phyloP scores from a whole-genome alignment of 2,113 vertebrate genomes.

The Gnathonemus echidnorhynchus region DNA sequence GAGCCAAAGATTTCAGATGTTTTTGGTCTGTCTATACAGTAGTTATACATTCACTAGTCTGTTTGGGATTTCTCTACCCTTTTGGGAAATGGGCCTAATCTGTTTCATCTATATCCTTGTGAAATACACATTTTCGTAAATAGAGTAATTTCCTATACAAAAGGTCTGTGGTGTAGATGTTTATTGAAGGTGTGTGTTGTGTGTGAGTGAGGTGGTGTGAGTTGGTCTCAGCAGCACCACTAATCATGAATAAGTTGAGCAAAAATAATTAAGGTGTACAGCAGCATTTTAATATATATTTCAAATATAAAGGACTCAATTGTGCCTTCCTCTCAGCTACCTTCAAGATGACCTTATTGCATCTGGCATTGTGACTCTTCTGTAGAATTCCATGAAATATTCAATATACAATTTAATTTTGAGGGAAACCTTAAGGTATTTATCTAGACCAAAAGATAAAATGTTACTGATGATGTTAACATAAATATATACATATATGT shows the following conservation, averaged over 20 bases:
- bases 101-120: not conserved
- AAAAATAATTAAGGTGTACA: not conserved
- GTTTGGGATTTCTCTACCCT: not conserved
- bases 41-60: not conserved
- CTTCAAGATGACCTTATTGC: not conserved
- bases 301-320: not conserved
- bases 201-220: not conserved
- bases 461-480: not conserved
- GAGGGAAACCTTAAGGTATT: not conserved
- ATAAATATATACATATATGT: not conserved
- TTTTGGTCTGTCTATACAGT: not conserved
- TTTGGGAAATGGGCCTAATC: not conserved
- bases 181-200: not conserved
- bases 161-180: not conserved
- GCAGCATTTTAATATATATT: not conserved
- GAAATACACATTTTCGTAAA: not conserved
- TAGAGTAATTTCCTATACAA: not conserved
- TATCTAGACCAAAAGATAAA: not conserved
- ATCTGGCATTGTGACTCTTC: not conserved
- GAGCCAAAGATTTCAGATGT: not conserved
- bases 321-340: not conserved
- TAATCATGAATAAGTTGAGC: not conserved
- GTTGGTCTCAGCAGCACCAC: not conserved
- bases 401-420: not conserved
- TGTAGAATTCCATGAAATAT: not conserved